phyloP scores from a whole-genome alignment of 2,113 vertebrate species.

The Petaurus breviceps region DNA sequence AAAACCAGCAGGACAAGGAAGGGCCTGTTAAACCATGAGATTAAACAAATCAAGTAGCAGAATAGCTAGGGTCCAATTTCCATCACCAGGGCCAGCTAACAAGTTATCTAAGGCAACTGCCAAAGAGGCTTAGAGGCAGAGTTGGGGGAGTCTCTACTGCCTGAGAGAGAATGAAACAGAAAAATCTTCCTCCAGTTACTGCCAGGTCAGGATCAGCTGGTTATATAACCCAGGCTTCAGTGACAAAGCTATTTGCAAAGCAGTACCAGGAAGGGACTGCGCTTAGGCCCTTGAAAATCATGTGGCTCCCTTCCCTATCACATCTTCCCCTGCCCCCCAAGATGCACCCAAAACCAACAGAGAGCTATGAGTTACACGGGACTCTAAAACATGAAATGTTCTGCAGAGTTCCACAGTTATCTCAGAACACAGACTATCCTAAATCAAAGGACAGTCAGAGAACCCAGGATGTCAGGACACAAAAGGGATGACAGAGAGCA shows the following conservation, averaged over 20 bases:
- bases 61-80: conserved; percentile 64
- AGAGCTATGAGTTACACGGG: neutral
- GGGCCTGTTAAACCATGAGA: neutral
- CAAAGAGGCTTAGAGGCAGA: conserved; percentile 26
- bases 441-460: neutral
- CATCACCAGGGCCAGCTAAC: conserved; percentile 55
- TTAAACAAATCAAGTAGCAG: conserved; percentile 32
- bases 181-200: neutral
- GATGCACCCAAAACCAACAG: neutral
- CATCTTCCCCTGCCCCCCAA: neutral
- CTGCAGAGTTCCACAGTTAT: neutral
- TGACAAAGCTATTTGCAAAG: conserved; percentile 55
- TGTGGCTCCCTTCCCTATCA: neutral
- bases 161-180: conserved; percentile 46
- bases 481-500: neutral
- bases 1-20: neutral
- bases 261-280: conserved; percentile 7
- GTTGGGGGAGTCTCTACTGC: conserved; percentile 25
- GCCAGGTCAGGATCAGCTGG: conserved; percentile 47
- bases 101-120: conserved; percentile 45
- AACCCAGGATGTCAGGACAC: neutral
- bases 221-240: conserved; percentile 65
- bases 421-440: neutral
- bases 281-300: conserved; percentile 28
- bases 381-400: neutral